Base-by-base conservation (phyloP, 1,140 invertebrate genomes). In the Drosophila mauritiana region DNA sequence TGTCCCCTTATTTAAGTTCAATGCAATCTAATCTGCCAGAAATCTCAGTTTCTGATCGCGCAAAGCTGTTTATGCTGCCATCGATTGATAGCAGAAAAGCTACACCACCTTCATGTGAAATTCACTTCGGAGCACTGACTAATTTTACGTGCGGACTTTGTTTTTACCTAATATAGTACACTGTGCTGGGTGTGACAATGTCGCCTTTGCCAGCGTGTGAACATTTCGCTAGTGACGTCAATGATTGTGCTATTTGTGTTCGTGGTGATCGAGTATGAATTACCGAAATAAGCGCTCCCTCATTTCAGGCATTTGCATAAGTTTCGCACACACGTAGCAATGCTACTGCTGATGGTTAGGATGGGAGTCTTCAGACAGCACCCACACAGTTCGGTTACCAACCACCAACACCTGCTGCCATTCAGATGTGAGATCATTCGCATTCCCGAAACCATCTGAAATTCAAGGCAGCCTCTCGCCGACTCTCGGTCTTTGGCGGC, bases 171-270 rank as follows among this genome's bases (percentile, higher is more conserved):
- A 22, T 67, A 53, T 69, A 54, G 31, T 20, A 40, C 36, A 42
- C 37, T 67, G 20, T 31, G 57, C 34, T 17, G 40, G 37, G n/a
- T 57, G 55, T 31, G 40, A 43, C 31, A 11, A 34, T 13, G 13
- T 45, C 51, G 31, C 11, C 67, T 56, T 39, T 56, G 51, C 69
- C 67, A 73, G 54, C 67, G 67, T 73, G 69, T 45, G 69, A 62
- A 73, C 25, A 61, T 73, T 39, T 73, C 12, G 55, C 39, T 34
- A 39, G 68, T 73, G 69, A 73, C 69, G 69, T 53, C 46, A 73
- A 73, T 73, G 37, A 40, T 45, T 59, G 45, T 73, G 68, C 39
- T 73, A 61, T 73, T 51, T 73, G 25, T 70, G n/a, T 2, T 31
- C 20, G 36, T 6, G 2, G 12, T 36, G 31, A 7, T 15, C 20